phyloP scores from a whole-genome alignment of 1,140 invertebrate species.

The Euura lappo region DNA sequence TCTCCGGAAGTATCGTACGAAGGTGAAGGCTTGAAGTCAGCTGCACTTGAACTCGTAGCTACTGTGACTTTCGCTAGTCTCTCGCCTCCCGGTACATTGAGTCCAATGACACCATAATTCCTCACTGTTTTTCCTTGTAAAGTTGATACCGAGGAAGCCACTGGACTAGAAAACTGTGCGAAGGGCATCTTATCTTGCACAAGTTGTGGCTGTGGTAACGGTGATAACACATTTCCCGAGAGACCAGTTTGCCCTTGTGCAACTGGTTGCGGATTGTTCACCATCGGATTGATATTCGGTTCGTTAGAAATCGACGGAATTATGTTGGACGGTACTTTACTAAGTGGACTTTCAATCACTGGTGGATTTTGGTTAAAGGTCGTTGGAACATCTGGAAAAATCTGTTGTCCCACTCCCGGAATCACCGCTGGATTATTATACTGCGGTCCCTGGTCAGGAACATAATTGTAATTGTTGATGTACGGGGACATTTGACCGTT shows the following conservation, averaged over 20 bases:
- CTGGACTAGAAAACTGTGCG: background rate
- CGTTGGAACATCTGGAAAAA: background rate
- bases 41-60: no score
- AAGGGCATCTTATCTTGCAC: background rate
- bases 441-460: background rate
- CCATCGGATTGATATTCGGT: background rate
- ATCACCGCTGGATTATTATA: background rate
- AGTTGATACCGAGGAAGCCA: background rate
- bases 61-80: no score
- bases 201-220: background rate
- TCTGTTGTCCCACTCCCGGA: background rate
- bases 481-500: background rate
- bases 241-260: background rate
- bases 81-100: no score
- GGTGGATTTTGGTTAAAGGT: background rate
- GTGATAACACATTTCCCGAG: background rate
- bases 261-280: background rate
- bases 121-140: background rate
- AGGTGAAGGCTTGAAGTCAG: no score
- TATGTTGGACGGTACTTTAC: no score
- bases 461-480: background rate
- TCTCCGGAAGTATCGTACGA: no score
- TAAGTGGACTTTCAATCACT: background rate
- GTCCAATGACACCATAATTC: no score
- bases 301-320: background rate